Percentiles rank a stretch among this genome's conserved stretches.
These are phyloP conservation scores for Hirudinaria manillensis DNA, from an alignment of 2,888 invertebrate species.

Conservation along the genomic window DNA sequence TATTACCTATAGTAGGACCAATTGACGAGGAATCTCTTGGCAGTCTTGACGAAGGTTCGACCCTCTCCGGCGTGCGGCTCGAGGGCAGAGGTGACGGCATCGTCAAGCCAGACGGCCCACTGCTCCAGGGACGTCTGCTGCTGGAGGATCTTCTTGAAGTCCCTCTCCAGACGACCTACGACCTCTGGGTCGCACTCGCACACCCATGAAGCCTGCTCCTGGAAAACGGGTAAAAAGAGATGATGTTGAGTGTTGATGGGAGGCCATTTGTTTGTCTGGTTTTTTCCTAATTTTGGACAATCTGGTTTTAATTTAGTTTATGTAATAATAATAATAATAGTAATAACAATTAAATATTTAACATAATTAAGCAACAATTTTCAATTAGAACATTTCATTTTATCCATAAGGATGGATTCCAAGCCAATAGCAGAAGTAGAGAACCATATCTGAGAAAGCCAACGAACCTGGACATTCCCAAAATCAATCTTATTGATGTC, in stretches of 20 bases:
- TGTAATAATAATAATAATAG: too few relatives aligned
- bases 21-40: conserved; percentile 82
- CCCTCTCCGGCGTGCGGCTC: conserved; percentile 72
- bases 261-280: too few relatives aligned
- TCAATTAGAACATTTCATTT: too few relatives aligned
- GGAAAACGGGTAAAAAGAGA: not conserved
- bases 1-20: conserved; percentile 93
- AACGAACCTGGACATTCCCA: conserved; percentile 74
- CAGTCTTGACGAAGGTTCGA: conserved; percentile 52
- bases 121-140: conserved; percentile 83
- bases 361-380: too few relatives aligned
- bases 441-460: not conserved
- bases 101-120: conserved; percentile 95
- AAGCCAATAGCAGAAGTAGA: not conserved
- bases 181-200: conserved; percentile 86
- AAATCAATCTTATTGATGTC: conserved; percentile 96
- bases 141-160: conserved; percentile 68
- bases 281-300: too few relatives aligned
- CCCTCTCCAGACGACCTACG: conserved; percentile 77
- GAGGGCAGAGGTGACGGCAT: conserved; percentile 81
- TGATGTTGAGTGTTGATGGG: too few relatives aligned
- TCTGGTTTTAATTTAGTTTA: too few relatives aligned
- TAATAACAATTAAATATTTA: too few relatives aligned
- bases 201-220: conserved; percentile 85
- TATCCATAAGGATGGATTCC: not conserved